phyloP scores from a whole-genome alignment of 2,797 vertebrate species.

The Centroberyx gerrardi region DNA sequence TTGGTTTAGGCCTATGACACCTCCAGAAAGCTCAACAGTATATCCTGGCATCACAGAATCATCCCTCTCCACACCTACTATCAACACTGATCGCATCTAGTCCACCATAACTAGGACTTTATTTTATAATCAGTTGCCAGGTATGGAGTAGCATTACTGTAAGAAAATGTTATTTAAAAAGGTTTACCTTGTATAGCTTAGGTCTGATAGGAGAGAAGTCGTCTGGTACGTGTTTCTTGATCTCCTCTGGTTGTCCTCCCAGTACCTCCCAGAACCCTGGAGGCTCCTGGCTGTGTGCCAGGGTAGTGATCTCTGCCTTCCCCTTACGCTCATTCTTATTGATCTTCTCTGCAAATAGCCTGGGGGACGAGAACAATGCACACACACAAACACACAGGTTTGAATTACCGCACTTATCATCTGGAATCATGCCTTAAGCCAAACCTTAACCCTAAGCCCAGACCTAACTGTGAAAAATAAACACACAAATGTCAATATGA shows the following conservation, averaged over 20 bases:
- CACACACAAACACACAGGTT: too few species aligned
- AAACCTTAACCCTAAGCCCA: neutral
- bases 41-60: too few species aligned
- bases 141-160: too few species aligned
- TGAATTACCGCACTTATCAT: neutral
- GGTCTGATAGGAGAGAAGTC: slow-evolving; percentile 92
- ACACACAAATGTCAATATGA: neutral
- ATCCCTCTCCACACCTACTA: too few species aligned
- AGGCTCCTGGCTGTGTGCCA: slow-evolving; percentile 91
- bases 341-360: slow-evolving; percentile 97
- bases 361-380: slow-evolving; percentile 59
- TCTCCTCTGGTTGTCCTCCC: slow-evolving; percentile 94
- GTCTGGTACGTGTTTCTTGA: slow-evolving; percentile 92
- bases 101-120: too few species aligned
- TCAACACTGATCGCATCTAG: too few species aligned
- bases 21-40: too few species aligned
- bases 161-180: neutral
- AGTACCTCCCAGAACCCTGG: slow-evolving; percentile 93
- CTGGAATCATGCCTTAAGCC: neutral
- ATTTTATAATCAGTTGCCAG: too few species aligned
- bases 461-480: too few species aligned
- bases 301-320: slow-evolving; percentile 91
- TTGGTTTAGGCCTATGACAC: too few species aligned
- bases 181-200: slow-evolving; percentile 95
- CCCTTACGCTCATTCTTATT: slow-evolving; percentile 98